phyloP scores from a whole-genome alignment of 2,888 invertebrate genomes.

The Mythimna pallens region DNA sequence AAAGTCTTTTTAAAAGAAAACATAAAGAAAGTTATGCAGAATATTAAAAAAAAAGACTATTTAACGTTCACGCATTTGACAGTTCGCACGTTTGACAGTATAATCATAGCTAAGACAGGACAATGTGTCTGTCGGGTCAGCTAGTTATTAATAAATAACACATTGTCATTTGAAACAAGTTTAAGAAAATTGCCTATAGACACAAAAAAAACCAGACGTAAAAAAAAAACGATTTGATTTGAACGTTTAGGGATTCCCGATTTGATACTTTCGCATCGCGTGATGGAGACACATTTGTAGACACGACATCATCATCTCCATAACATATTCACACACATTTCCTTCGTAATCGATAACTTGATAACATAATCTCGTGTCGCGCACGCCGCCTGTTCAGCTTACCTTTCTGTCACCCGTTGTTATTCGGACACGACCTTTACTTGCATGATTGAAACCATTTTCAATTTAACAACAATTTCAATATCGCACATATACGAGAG shows the following conservation, averaged over 20 bases:
- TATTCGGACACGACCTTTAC: slow-evolving; percentile 48
- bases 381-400: slow-evolving; percentile 35
- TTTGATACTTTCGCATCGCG: slow-evolving; percentile 3
- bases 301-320: not conserved
- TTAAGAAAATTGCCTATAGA: not conserved
- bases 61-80: no score
- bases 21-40: no score
- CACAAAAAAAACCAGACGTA: not conserved
- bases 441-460: slow-evolving; percentile 62
- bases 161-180: not conserved
- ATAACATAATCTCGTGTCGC: slow-evolving; percentile 43
- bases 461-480: slow-evolving; percentile 67
- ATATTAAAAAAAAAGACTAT: no score
- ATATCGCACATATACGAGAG: slow-evolving; percentile 52
- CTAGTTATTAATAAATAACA: not conserved
- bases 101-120: no score
- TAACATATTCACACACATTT: slow-evolving; percentile 25
- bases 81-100: no score
- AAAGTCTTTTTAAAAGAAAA: no score
- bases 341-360: slow-evolving; percentile 36
- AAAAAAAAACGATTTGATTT: not conserved
- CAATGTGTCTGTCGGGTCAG: no score
- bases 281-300: slow-evolving; percentile 16
- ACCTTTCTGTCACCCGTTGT: slow-evolving; percentile 47
- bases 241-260: not conserved